phyloP scores from a whole-genome alignment of 2,888 invertebrate genomes.

The Biston betularia region DNA sequence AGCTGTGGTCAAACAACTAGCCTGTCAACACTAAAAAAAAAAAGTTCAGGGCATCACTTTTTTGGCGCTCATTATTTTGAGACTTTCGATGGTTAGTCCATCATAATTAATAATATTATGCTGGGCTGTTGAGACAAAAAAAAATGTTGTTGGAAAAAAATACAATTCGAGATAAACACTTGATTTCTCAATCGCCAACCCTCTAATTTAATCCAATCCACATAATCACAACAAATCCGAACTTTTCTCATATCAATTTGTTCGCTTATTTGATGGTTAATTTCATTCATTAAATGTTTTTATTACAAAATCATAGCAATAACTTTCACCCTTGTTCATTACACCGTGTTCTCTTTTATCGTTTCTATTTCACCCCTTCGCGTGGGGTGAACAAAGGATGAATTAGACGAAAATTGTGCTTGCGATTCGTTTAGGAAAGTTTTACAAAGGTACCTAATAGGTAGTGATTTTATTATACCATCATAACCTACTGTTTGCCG shows the following conservation, averaged over 20 bases:
- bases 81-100: too few species aligned
- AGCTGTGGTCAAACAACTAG: too few species aligned
- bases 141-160: background rate
- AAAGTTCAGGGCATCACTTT: too few species aligned
- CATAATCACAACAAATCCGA: constrained; percentile 25
- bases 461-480: background rate
- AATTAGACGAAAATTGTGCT: constrained; percentile 53
- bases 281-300: constrained; percentile 45
- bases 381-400: constrained; percentile 45
- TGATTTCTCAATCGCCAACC: background rate
- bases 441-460: constrained; percentile 14
- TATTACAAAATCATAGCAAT: constrained; percentile 40
- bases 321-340: constrained; percentile 29
- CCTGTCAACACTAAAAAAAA: too few species aligned
- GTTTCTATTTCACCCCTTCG: constrained; percentile 6
- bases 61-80: too few species aligned
- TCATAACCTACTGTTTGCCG: too few species aligned
- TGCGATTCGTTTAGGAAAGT: constrained; percentile 49
- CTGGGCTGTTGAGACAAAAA: too few species aligned
- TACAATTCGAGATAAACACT: background rate
- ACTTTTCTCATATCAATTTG: constrained; percentile 44
- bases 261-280: constrained; percentile 47
- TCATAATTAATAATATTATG: too few species aligned
- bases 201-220: background rate
- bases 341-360: background rate